These are phyloP conservation scores for Eupithecia centaureata DNA, from an alignment of 2,888 invertebrate species.

Conservation along the genomic window DNA sequence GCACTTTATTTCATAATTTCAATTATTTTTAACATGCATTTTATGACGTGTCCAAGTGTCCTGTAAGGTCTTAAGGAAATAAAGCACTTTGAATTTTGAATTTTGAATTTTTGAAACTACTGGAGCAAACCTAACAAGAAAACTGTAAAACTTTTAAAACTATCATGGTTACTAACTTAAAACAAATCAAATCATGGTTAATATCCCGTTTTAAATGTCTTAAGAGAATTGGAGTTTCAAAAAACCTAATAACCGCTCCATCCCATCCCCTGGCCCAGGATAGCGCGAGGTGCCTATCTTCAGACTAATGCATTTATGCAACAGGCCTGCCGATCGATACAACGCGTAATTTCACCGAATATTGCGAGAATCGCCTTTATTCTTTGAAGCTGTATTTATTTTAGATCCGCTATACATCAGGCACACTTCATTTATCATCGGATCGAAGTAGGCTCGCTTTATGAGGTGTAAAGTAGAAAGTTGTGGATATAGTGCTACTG, in stretches of 20 bases:
- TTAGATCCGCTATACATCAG: slow-evolving; percentile 38
- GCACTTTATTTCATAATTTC: no score
- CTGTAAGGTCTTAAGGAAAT: no score
- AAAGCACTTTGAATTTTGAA: no score
- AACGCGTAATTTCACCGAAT: slow-evolving; percentile 74
- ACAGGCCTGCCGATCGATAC: slow-evolving; percentile 76
- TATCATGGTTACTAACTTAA: no score
- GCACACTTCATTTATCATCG: slow-evolving; percentile 42
- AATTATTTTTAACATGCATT: no score
- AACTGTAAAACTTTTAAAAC: no score
- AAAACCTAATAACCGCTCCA: slow-evolving; percentile 37
- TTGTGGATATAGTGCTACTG: neutral
- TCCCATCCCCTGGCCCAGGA: slow-evolving; percentile 42
- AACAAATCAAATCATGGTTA: no score
- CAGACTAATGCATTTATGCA: slow-evolving; percentile 83
- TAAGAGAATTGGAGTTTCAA: no score
- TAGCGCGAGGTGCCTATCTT: slow-evolving; percentile 78
- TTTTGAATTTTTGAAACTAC: no score
- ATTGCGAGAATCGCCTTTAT: slow-evolving; percentile 60
- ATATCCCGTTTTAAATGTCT: no score
- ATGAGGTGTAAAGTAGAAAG: slow-evolving; percentile 5
- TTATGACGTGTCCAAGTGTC: no score
- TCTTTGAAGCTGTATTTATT: slow-evolving; percentile 55
- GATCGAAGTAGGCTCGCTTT: slow-evolving; percentile 15
- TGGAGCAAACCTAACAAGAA: no score